Conservation (phyloP, 2,797 vertebrate species). For the Artibeus jamaicensis region DNA sequence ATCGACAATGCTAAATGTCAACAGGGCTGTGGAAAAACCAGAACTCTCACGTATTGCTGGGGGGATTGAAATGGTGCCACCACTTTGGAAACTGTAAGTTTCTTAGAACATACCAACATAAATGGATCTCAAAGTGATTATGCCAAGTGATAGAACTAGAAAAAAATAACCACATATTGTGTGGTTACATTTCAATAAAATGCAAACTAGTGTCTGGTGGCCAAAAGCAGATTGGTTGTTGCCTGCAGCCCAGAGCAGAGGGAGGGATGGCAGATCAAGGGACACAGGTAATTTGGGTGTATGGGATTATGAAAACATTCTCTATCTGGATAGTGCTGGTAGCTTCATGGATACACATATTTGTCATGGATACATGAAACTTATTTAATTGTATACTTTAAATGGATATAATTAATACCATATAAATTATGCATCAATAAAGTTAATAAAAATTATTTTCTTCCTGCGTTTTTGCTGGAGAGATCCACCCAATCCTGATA, state of each 20-base stretch:
- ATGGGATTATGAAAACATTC: neutral
- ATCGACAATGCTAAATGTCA: neutral
- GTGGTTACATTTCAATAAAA: neutral
- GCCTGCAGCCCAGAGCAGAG: neutral
- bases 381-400: neutral
- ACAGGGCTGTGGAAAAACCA: neutral
- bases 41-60: neutral
- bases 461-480: neutral
- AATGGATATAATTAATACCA: neutral
- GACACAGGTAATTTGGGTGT: neutral
- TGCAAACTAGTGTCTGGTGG: neutral
- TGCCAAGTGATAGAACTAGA: neutral
- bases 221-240: neutral
- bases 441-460: neutral
- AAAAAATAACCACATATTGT: neutral
- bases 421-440: neutral
- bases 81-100: neutral
- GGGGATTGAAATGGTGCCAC: neutral
- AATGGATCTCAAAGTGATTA: neutral
- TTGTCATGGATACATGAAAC: neutral
- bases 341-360: neutral
- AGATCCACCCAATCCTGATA: neutral
- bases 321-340: neutral
- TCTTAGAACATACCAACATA: neutral
- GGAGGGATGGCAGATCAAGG: neutral